Conservation (phyloP, 2,888 invertebrate species). For the Drosophila prostipennis region DNA sequence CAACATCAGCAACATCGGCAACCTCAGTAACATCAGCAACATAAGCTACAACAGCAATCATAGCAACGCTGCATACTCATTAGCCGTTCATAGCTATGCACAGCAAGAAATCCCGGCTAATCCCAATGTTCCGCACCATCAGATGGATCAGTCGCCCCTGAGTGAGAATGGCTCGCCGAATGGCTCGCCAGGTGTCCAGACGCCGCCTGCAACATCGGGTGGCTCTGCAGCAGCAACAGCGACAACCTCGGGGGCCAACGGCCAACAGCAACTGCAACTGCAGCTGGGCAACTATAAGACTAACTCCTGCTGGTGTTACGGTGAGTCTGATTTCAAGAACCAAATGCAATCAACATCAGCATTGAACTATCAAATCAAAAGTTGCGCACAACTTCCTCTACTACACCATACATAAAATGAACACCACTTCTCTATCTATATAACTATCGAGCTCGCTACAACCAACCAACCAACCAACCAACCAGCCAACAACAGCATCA, state of each 20-base stretch:
- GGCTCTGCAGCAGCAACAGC: slow-evolving; percentile 37
- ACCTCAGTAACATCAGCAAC: slow-evolving; percentile 51
- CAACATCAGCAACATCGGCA: slow-evolving; percentile 62
- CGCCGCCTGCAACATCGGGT: slow-evolving; percentile 55
- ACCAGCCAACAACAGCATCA: slow-evolving; percentile 57
- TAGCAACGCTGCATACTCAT: slow-evolving; percentile 64
- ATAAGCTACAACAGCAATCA: slow-evolving; percentile 12
- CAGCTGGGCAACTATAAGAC: slow-evolving; percentile 64
- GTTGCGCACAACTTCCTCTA: slow-evolving; percentile 73
- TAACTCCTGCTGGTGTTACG: slow-evolving; percentile 84
- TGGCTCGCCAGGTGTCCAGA: slow-evolving; percentile 50
- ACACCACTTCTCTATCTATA: slow-evolving; percentile 47
- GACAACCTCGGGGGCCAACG: slow-evolving; percentile 9
- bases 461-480: slow-evolving; percentile 48
- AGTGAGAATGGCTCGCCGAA: slow-evolving; percentile 64
- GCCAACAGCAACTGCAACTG: slow-evolving; percentile 8
- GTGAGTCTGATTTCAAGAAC: slow-evolving; percentile 81
- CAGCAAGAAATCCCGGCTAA: slow-evolving; percentile 61
- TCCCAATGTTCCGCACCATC: slow-evolving; percentile 65
- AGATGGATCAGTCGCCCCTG: slow-evolving; percentile 62
- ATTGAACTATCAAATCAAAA: slow-evolving; percentile 51
- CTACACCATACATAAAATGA: slow-evolving; percentile 56
- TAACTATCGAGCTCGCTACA: slow-evolving; percentile 55
- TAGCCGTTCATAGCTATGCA: slow-evolving; percentile 70
- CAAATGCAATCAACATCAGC: slow-evolving; percentile 70